A percentile compares a stretch with the other conserved stretches of the same genome.
phyloP scores from a whole-genome alignment of 2,888 invertebrate species.

The Hartigia nigra region DNA sequence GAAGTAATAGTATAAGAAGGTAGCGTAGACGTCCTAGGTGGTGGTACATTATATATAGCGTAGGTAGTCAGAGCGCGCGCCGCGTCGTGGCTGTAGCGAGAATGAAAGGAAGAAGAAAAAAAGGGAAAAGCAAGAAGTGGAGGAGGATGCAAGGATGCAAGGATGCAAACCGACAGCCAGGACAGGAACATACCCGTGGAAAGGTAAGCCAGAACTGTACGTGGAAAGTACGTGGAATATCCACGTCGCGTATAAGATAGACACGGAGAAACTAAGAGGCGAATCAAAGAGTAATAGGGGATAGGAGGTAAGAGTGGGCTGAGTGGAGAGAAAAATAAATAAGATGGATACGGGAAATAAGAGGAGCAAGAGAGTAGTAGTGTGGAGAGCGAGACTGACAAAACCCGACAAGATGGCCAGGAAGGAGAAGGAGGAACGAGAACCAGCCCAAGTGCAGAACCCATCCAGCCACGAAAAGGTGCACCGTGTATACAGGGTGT shows the following conservation, averaged over 20 bases:
- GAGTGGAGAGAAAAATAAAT: conserved; percentile 1
- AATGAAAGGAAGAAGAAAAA: neutral
- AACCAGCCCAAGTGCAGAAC: conserved; percentile 39
- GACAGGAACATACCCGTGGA: conserved; percentile 36
- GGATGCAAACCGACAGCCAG: conserved; percentile 38
- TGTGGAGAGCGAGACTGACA: neutral
- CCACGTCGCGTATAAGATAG: conserved; percentile 9
- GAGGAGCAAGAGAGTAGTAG: conserved; percentile 38
- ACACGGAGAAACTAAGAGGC: conserved; percentile 7
- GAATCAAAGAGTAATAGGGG: conserved; percentile 15
- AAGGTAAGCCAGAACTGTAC: conserved; percentile 24
- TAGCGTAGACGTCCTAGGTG: neutral
- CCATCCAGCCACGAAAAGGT: conserved; percentile 40
- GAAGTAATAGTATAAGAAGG: neutral
- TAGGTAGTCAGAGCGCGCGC: neutral
- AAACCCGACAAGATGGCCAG: neutral
- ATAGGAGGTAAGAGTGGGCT: neutral
- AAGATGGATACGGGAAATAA: conserved; percentile 37
- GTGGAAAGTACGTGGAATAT: conserved; percentile 12
- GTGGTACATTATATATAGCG: neutral
- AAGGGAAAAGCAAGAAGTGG: neutral
- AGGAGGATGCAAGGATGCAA: conserved; percentile 25
- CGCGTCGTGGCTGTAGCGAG: neutral
- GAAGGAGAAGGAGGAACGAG: conserved; percentile 37
- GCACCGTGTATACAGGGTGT: conserved; percentile 40